These are phyloP conservation scores for Caerostris extrusa DNA, from an alignment of 1,140 invertebrate species.

Conservation along the genomic window DNA sequence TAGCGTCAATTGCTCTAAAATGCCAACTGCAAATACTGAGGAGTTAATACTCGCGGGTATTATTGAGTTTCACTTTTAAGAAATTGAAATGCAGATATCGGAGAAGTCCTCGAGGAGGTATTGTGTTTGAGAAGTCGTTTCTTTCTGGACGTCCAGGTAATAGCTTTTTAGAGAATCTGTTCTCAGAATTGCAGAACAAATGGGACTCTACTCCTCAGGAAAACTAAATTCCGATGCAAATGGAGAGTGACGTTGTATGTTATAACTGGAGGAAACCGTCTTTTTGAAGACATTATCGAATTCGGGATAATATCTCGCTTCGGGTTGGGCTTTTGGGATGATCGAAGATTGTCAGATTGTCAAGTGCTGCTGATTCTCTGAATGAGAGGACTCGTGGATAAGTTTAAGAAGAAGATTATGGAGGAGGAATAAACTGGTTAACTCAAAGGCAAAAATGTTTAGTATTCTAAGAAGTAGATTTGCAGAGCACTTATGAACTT, in stretches of 20 bases:
- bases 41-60: slow-evolving; percentile 29
- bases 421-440: too few species aligned
- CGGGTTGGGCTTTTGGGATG: too few species aligned
- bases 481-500: too few species aligned
- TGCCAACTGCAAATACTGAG: background rate
- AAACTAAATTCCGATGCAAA: background rate
- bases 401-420: too few species aligned
- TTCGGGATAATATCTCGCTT: background rate
- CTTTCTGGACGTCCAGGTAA: background rate
- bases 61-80: slow-evolving; percentile 35
- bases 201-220: background rate
- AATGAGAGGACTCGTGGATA: too few species aligned
- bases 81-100: slow-evolving; percentile 55
- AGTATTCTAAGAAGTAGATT: too few species aligned
- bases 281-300: slow-evolving; percentile 11
- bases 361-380: too few species aligned
- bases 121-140: background rate
- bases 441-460: too few species aligned
- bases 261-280: background rate
- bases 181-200: background rate
- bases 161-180: background rate
- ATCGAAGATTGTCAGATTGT: too few species aligned
- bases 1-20: too few species aligned
- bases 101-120: background rate
- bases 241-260: background rate